phyloP scores from a whole-genome alignment of 2,888 invertebrate species.

The Tenodera sinensis region DNA sequence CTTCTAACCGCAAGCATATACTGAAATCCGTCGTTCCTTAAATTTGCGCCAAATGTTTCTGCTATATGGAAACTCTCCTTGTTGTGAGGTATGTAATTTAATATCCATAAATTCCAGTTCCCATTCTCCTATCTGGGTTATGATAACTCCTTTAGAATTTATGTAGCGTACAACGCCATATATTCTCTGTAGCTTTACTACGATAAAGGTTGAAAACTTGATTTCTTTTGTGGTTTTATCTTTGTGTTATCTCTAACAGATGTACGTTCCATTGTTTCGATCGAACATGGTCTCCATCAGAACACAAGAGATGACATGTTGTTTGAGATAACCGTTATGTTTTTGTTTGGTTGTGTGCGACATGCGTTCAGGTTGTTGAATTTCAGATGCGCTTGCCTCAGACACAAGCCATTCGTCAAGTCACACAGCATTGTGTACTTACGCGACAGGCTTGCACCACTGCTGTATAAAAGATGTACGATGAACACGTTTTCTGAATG shows the following conservation, averaged over 20 bases:
- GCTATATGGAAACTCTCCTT: no score
- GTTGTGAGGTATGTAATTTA: no score
- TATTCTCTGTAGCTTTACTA: neutral
- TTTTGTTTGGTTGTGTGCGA: neutral
- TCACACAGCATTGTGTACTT: neutral
- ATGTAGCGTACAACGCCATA: neutral
- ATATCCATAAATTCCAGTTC: no score
- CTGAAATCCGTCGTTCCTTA: no score
- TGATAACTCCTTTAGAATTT: neutral
- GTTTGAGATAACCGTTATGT: neutral
- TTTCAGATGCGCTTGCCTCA: neutral
- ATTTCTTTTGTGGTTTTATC: no score
- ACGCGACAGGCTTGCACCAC: neutral
- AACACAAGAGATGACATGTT: neutral
- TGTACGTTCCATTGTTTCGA: neutral
- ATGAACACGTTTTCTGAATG: neutral
- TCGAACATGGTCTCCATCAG: neutral
- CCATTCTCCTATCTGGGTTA: no score
- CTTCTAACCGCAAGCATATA: no score
- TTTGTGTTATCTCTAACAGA: neutral
- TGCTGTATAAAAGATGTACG: neutral
- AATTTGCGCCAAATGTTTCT: no score
- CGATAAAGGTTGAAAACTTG: neutral
- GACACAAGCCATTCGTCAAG: constrained; percentile 2
- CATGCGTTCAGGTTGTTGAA: neutral